Evolutionary conservation across 2,888 invertebrate genomes (phyloP).

Genomic region (Bellardia bayeri): DNA sequence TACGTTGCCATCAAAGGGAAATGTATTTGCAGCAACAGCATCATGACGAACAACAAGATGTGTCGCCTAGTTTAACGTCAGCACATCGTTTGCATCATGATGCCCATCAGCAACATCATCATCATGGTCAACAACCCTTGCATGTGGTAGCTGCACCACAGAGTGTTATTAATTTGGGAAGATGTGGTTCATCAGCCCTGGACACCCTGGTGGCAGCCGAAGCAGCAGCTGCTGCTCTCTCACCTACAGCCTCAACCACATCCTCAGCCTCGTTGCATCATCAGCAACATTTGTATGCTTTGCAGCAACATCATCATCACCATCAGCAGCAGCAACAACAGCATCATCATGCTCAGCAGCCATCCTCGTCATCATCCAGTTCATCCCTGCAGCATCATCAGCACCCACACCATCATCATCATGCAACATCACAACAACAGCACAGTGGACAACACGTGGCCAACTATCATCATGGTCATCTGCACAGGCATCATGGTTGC

Average conservation of each 20-base stretch:
- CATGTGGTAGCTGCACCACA: constrained; percentile 77
- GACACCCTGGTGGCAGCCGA: constrained; percentile 78
- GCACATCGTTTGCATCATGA: constrained; percentile 71
- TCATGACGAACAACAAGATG: constrained; percentile 72
- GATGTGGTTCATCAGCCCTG: constrained; percentile 76
- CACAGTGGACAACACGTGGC: constrained; percentile 64
- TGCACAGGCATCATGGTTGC: constrained; percentile 63
- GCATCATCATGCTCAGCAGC: constrained; percentile 54
- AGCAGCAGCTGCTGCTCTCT: constrained; percentile 77
- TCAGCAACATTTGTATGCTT: constrained; percentile 70
- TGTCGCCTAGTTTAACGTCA: constrained; percentile 73
- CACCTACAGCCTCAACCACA: constrained; percentile 79
- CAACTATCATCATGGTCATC: constrained; percentile 68
- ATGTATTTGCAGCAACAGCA: constrained; percentile 73
- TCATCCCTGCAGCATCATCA: constrained; percentile 57
- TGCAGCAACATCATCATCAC: constrained; percentile 68
- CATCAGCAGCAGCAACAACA: constrained; percentile 66
- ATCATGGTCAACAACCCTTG: constrained; percentile 73
- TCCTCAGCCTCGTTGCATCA: constrained; percentile 74
- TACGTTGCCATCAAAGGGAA: constrained; percentile 80
- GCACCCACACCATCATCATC: constrained; percentile 61
- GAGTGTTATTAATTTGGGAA: constrained; percentile 79
- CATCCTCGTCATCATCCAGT: constrained; percentile 32
- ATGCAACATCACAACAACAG: constrained; percentile 38
- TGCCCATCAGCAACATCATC: constrained; percentile 70